A percentile compares a stretch with the other conserved stretches of the same genome.
Evolutionary conservation across 2,888 invertebrate species (phyloP).

Genomic region (Tetranychus truncatus): DNA sequence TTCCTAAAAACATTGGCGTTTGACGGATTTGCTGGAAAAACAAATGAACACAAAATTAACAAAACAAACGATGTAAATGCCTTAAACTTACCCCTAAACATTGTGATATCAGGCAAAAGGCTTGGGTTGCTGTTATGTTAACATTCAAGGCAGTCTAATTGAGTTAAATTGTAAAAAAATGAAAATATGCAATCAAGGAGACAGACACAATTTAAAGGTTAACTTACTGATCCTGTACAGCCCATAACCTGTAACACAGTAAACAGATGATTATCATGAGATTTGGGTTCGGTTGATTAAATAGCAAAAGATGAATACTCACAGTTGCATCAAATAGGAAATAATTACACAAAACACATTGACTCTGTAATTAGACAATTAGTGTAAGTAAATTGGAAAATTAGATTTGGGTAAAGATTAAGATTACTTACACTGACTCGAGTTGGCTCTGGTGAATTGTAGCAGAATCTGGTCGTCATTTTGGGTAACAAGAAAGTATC

Average conservation of each 20-base stretch:
- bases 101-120: conserved; percentile 21
- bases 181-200: not conserved
- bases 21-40: conserved; percentile 19
- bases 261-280: not conserved
- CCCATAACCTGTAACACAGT: conserved; percentile 17
- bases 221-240: conserved; percentile 21
- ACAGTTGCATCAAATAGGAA: conserved; percentile 20
- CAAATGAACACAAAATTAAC: not conserved
- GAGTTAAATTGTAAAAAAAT: not conserved
- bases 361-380: conserved; percentile 16
- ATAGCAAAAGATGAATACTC: conserved; percentile 12
- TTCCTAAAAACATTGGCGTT: conserved; percentile 20
- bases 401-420: not conserved
- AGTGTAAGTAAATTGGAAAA: not conserved
- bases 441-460: conserved; percentile 20
- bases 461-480: conserved; percentile 22
- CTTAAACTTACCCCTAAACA: conserved; percentile 21
- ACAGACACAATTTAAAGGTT: not conserved
- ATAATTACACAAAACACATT: conserved; percentile 23
- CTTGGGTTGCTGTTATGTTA: conserved; percentile 22
- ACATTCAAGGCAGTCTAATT: conserved; percentile 20
- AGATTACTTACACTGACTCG: conserved; percentile 18
- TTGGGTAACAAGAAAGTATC: conserved; percentile 13
- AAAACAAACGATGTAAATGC: not conserved
- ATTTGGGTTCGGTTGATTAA: not conserved